Evolutionary conservation across 2,797 vertebrate genomes (phyloP), one percentile per base, ranked within the genome.

Genomic region (Carapus acus): DNA sequence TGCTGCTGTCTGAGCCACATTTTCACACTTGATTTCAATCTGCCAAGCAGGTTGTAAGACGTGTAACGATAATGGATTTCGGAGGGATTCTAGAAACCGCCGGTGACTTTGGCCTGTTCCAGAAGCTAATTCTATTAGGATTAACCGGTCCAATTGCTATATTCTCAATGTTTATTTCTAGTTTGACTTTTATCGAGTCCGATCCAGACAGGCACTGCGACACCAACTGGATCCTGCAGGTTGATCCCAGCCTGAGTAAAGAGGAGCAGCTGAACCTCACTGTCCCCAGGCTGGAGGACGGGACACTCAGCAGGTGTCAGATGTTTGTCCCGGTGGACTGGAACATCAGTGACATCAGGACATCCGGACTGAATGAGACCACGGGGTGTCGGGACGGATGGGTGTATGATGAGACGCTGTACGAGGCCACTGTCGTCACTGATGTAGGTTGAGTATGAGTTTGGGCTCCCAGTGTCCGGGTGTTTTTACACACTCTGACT

Each of bases 221-320:
- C 51, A 91, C 89, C 39, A 64, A 80, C 76, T 94, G 92, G 92
- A 90, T 92, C 63, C 81, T 65, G 1, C 53, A 24, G 2, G 1
- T 60, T 0, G 78, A 65, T 27, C 61, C 85, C 16, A 88, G 88
- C 73, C 66, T 94, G 69, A 90, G 83, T 0, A 3, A 38, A 15
- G 85, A 87, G 0, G 82, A 91, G 69, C 88, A 80, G 80, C 79
- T 90, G 64, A 83, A 87, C 60, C 71, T 92, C 56, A 92, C 89
- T 0, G 7, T 93, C 49, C 91, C 92, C 3, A 67, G 65, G 11
- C 75, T 80, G 0, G 9, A 44, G 0, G 49, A 84, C 0, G 90
- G 90, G 15, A 39, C 36, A 0, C 88, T 88, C 0, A 84, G 90
- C 69, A 73, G 78, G 74, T 93, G 93, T 75, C 67, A 27, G 51